A percentile compares a stretch with the other conserved stretches of the same genome.
Evolutionary conservation across 2,888 invertebrate genomes (phyloP).

Genomic region (Cheiracanthium punctorium): DNA sequence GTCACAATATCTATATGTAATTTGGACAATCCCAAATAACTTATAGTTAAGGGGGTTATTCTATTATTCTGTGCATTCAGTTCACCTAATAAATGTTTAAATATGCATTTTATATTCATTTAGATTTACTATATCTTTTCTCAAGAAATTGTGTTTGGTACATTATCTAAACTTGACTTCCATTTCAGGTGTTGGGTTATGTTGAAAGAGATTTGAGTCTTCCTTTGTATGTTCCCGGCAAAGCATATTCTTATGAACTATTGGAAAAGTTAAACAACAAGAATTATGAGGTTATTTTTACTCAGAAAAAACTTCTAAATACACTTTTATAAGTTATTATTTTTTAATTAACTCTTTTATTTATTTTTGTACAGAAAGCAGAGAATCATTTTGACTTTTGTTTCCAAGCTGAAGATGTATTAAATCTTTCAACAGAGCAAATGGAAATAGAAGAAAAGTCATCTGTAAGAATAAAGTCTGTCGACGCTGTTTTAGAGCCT

Average conservation of each 20-base stretch:
- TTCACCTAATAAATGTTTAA: no score
- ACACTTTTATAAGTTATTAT: neutral
- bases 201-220: constrained; percentile 16
- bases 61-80: no score
- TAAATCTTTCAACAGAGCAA: constrained; percentile 18
- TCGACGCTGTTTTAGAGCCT: neutral
- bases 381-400: constrained; percentile 21
- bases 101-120: no score
- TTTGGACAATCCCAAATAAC: no score
- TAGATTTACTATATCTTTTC: no score
- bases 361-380: constrained; percentile 24
- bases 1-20: no score
- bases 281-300: constrained; percentile 43
- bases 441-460: constrained; percentile 24
- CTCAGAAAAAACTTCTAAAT: no score
- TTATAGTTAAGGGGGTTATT: no score
- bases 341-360: neutral
- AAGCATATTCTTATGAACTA: constrained; percentile 35
- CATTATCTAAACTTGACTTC: no score
- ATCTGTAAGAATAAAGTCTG: constrained; percentile 33
- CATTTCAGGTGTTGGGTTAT: constrained; percentile 36
- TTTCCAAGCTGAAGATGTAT: constrained; percentile 41
- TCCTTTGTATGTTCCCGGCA: neutral
- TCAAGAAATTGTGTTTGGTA: no score
- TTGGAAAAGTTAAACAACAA: constrained; percentile 35